A percentile compares a stretch with the other conserved stretches of the same genome.
Evolutionary conservation across 2,888 invertebrate species (phyloP).

Genomic region (Bhutanitis thaidina): DNA sequence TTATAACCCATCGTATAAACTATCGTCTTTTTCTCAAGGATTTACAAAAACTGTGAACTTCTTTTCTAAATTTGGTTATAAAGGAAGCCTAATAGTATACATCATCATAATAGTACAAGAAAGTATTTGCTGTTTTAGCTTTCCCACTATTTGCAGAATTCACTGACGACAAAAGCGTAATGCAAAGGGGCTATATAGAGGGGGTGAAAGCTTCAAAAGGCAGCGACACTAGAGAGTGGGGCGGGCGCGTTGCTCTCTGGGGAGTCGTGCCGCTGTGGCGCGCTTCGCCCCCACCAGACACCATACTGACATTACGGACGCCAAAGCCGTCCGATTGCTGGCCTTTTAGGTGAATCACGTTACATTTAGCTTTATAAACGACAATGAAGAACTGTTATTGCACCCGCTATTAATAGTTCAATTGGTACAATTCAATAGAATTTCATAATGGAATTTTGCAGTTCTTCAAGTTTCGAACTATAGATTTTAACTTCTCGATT

Average conservation of each 20-base stretch:
- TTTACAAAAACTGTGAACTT: too few relatives aligned
- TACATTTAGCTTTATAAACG: background rate
- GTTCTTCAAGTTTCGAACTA: background rate
- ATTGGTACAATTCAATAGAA: background rate
- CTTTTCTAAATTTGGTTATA: background rate
- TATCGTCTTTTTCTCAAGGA: too few relatives aligned
- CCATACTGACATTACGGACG: conserved; percentile 53
- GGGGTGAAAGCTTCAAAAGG: conserved; percentile 34
- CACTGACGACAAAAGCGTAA: conserved; percentile 11
- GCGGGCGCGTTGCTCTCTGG: conserved; percentile 57
- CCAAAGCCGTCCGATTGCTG: conserved; percentile 66
- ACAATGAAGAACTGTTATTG: background rate
- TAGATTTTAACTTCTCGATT: too few relatives aligned
- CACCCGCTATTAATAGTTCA: background rate
- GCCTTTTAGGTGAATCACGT: conserved; percentile 56
- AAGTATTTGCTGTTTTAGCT: conserved; percentile 3
- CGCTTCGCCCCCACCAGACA: conserved; percentile 55
- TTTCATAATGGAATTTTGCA: too few relatives aligned
- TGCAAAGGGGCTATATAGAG: conserved; percentile 13
- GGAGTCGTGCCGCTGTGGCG: conserved; percentile 64
- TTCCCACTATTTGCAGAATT: conserved; percentile 14
- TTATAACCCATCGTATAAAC: too few relatives aligned
- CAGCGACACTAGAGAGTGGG: conserved; percentile 53
- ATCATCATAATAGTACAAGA: background rate
- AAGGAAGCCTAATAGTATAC: background rate